These are phyloP conservation scores for Ferrisia virgata DNA, from an alignment of 2,888 invertebrate genomes.

Conservation along the genomic window DNA sequence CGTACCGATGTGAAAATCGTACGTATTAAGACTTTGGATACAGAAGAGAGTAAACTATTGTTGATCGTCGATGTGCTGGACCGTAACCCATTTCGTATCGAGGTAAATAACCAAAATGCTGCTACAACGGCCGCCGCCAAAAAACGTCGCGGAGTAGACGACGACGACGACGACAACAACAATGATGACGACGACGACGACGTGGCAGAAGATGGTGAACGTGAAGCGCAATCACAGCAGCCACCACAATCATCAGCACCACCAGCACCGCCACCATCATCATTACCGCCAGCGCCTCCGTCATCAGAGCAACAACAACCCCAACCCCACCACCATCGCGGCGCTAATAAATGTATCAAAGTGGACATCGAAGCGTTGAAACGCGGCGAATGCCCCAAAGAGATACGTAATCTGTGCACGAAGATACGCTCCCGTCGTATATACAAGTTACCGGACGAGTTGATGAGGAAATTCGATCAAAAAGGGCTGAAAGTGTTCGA, in stretches of 20 bases:
- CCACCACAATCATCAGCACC: no score
- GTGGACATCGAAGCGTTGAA: conserved; percentile 9
- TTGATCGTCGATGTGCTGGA: conserved; percentile 38
- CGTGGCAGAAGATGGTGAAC: no score
- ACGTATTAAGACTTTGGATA: conserved; percentile 5
- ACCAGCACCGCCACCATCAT: no score
- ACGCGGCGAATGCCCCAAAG: conserved; percentile 14
- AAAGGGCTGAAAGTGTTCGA: conserved; percentile 35
- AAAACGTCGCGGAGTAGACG: background rate
- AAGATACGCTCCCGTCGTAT: background rate
- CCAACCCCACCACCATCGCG: no score
- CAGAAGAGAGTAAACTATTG: conserved; percentile 15
- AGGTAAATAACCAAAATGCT: background rate
- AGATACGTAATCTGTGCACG: background rate
- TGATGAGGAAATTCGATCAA: conserved; percentile 11
- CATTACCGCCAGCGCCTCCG: no score
- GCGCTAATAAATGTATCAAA: conserved; percentile 8
- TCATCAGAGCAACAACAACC: no score
- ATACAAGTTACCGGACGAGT: conserved; percentile 31
- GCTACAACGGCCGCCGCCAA: background rate
- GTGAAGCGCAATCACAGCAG: no score
- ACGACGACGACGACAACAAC: no score
- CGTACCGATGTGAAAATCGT: conserved; percentile 30
- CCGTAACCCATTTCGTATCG: background rate
- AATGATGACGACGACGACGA: no score